These are phyloP conservation scores for Procambarus virginalis DNA, from an alignment of 1,140 invertebrate species.

Conservation along the genomic window DNA sequence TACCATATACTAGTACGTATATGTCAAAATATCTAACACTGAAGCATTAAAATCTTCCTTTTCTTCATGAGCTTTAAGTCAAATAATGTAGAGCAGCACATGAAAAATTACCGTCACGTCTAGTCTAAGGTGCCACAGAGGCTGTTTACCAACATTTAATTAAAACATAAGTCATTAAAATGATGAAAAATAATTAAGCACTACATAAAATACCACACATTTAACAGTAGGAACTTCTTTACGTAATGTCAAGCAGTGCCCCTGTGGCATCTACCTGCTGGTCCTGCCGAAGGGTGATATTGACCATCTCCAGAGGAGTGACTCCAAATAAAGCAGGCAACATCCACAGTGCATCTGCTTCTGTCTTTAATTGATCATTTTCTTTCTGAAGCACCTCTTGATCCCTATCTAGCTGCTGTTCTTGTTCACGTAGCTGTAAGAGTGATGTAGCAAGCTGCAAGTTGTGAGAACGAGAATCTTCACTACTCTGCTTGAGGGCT, in stretches of 20 bases:
- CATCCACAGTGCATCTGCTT: conserved; percentile 50
- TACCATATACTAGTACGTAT: neutral
- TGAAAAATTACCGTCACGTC: neutral
- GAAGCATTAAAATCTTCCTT: neutral
- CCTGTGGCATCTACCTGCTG: neutral
- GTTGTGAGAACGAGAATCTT: conserved; percentile 10
- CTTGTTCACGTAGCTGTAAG: conserved; percentile 25
- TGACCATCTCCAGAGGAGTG: conserved; percentile 51
- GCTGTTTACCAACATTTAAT: neutral
- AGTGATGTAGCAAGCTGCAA: conserved; percentile 29
- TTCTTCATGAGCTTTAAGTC: neutral
- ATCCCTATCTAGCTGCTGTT: conserved; percentile 16
- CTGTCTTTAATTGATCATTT: conserved; percentile 33
- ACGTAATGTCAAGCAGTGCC: neutral
- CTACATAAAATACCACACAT: neutral
- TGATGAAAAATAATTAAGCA: neutral
- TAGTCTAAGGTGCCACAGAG: neutral
- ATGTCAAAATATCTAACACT: neutral
- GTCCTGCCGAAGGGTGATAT: conserved; percentile 31
- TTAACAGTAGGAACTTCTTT: neutral
- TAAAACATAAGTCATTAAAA: neutral
- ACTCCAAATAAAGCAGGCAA: conserved; percentile 55
- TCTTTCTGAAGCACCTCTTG: conserved; percentile 21
- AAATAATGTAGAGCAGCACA: neutral
- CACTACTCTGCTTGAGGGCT: conserved; percentile 42